Base-by-base conservation (phyloP, 2,113 vertebrate species). In the Pluvialis apricaria region DNA sequence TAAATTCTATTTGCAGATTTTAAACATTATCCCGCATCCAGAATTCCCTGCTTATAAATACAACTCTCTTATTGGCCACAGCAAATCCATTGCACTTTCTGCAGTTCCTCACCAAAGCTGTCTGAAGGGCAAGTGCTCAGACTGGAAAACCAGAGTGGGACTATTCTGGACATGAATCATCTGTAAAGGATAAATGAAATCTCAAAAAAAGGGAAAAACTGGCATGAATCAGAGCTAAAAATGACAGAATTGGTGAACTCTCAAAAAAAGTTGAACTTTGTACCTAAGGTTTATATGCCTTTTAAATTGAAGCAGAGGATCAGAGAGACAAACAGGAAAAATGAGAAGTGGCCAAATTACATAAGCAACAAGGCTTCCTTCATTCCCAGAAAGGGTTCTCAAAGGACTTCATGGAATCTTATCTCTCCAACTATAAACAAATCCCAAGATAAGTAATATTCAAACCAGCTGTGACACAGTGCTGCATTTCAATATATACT, bases 271-370 rank as follows among this genome's bases (percentile, higher is more conserved):
- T 1, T 79, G 31, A 86, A 92, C 77, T 86, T 75, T 19, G 28
- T 87, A 76, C 44, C 60, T 79, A 13, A 86, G 15, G 25, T 82
- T 90, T 52, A 49, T n/a, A 45, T 0, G 17, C 49, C 24, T 95
- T 86, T 84, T 84, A 69, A 92, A 94, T 3, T 61, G 61, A 66
- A 94, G 57, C 38, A 84, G 29, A 38, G 28, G 38, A 82, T 61
- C 60, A 88, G 60, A 68, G 44, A 86, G 6, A 65, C 24, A 93
- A 94, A 88, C 16, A 90, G 44, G 86, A 94, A 94, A 88, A 92
- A 83, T 31, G 10, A 71, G 24, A 92, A 68, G 2, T 28, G 26
- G 60, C 93, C 80, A 95, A 82, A 87, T 87, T 61, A 85, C 61
- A 87, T 34, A 79, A 93, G 79, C 80, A 88, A 52, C 38, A 60